These are phyloP conservation scores for Triops longicaudatus DNA, from an alignment of 1,140 invertebrate species.

Conservation along the genomic window DNA sequence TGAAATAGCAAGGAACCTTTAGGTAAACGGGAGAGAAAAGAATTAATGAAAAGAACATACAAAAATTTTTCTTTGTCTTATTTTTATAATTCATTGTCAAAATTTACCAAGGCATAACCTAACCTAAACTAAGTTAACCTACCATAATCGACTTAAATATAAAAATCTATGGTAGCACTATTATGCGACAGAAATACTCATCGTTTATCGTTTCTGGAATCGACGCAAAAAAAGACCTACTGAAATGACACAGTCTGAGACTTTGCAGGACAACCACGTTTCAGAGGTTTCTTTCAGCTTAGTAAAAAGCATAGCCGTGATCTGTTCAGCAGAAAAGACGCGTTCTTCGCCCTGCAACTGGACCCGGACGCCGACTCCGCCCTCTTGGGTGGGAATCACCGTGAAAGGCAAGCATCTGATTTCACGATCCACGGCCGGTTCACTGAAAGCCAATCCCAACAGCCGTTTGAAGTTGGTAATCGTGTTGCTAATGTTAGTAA, in stretches of 20 bases:
- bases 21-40: background rate
- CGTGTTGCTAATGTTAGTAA: slow-evolving; percentile 96
- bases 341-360: slow-evolving; percentile 78
- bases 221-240: no score
- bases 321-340: slow-evolving; percentile 86
- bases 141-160: no score
- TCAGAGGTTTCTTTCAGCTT: slow-evolving; percentile 91
- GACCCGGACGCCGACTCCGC: slow-evolving; percentile 66
- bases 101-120: background rate
- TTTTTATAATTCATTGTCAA: no score
- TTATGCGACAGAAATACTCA: background rate
- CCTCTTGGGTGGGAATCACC: slow-evolving; percentile 57
- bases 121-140: no score
- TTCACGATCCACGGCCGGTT: slow-evolving; percentile 77
- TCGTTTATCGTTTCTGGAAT: no score
- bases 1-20: slow-evolving; percentile 81
- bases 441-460: slow-evolving; percentile 74
- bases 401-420: slow-evolving; percentile 64
- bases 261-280: slow-evolving; percentile 72
- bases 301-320: slow-evolving; percentile 92
- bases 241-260: slow-evolving; percentile 95
- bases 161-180: no score
- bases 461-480: slow-evolving; percentile 87
- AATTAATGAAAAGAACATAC: no score
- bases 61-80: no score